Evolutionary conservation across 2,113 vertebrate genomes (phyloP).

Genomic region (Calonectris borealis): DNA sequence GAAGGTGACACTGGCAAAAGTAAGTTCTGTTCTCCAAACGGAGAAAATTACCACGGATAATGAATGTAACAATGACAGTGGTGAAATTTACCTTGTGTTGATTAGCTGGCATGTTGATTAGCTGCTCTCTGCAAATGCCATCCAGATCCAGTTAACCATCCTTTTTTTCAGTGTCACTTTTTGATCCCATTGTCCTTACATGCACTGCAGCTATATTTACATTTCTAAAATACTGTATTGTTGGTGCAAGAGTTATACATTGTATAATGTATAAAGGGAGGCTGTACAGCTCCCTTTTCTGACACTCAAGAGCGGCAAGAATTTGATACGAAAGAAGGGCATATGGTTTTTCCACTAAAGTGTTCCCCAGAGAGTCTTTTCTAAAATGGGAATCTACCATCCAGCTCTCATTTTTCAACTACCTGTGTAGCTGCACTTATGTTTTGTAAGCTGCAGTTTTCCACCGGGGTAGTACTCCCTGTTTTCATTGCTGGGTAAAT

Average conservation of each 20-base stretch:
- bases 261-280: not conserved
- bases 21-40: not conserved
- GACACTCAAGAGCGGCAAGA: not conserved
- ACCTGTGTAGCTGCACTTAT: not conserved
- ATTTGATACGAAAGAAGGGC: not conserved
- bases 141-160: not conserved
- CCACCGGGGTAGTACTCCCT: not conserved
- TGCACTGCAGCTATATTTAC: not conserved
- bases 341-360: not conserved
- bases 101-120: not conserved
- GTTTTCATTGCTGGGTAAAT: not conserved
- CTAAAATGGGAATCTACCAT: not conserved
- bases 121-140: not conserved
- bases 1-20: not conserved
- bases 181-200: not conserved
- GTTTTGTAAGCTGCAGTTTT: not conserved
- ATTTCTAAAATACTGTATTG: not conserved
- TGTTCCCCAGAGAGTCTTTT: not conserved
- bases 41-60: not conserved
- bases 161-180: not conserved
- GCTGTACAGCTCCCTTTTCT: not conserved
- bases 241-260: not conserved
- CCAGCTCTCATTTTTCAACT: not conserved
- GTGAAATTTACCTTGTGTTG: not conserved
- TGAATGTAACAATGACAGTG: not conserved